These are phyloP conservation scores for Cyanistes caeruleus DNA, from an alignment of 2,113 vertebrate species.

Conservation along the genomic window DNA sequence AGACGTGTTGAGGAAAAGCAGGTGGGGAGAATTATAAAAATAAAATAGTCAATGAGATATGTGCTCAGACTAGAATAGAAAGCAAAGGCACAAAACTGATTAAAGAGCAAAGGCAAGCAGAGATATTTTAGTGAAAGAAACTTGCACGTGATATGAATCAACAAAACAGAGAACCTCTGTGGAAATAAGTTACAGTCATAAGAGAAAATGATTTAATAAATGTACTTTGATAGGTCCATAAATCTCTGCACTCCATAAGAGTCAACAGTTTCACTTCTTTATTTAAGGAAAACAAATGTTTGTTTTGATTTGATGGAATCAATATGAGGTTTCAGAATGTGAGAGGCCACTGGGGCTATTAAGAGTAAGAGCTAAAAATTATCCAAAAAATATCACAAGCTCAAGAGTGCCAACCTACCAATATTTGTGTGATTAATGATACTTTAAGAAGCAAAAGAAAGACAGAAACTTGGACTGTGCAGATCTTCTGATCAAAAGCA, in stretches of 20 bases:
- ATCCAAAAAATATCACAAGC: background rate
- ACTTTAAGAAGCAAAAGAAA: background rate
- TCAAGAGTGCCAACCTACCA: background rate
- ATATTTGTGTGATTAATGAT: background rate
- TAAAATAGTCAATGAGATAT: background rate
- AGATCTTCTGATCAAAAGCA: background rate
- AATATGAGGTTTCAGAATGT: background rate
- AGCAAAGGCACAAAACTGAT: background rate
- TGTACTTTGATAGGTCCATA: conserved; percentile 3
- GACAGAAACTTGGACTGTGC: background rate
- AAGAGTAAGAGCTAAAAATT: background rate
- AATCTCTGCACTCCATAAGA: background rate
- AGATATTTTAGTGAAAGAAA: background rate
- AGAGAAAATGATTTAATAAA: conserved; percentile 20
- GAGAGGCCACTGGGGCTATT: background rate
- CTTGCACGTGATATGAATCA: background rate
- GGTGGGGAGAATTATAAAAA: too few species aligned
- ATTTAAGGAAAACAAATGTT: conserved; percentile 1
- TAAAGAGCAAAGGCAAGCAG: background rate
- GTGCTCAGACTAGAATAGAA: background rate
- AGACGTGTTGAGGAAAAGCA: background rate
- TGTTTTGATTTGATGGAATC: background rate
- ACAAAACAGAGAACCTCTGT: background rate
- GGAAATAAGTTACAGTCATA: conserved; percentile 7
- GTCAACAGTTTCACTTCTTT: background rate